A percentile compares a stretch with the other conserved stretches of the same genome.
These are phyloP conservation scores for Morone saxatilis DNA, from an alignment of 2,113 vertebrate genomes.

Conservation along the genomic window DNA sequence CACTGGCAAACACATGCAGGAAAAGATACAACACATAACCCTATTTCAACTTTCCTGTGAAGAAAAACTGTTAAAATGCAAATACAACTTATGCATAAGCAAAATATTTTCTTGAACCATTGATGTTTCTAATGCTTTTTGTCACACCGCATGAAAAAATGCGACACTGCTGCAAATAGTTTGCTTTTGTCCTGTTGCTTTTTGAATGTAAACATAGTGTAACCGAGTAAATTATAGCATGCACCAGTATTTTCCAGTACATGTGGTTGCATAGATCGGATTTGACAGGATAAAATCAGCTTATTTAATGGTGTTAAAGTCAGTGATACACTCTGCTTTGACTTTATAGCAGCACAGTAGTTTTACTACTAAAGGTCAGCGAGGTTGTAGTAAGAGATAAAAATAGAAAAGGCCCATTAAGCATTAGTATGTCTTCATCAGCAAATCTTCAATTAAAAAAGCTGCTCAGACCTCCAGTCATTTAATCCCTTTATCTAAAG, in stretches of 20 bases:
- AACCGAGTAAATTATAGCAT: background rate
- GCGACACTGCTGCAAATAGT: background rate
- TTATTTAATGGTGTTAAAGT: conserved; percentile 31
- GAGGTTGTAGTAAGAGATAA: conserved; percentile 55
- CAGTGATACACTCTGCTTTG: conserved; percentile 26
- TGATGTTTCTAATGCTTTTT: background rate
- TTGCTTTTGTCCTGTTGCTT: background rate
- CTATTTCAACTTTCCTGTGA: background rate
- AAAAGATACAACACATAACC: background rate
- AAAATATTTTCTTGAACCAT: background rate
- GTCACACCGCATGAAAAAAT: conserved; percentile 5
- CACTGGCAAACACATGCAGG: background rate
- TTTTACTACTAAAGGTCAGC: conserved; percentile 64
- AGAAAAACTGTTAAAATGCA: background rate
- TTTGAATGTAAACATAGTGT: background rate
- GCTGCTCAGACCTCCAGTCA: conserved; percentile 66
- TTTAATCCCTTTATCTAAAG: conserved; percentile 81
- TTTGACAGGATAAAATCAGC: conserved; percentile 22
- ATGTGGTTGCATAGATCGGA: conserved; percentile 19
- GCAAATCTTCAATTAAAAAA: conserved; percentile 83
- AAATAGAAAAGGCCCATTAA: conserved; percentile 77
- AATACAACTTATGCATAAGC: background rate
- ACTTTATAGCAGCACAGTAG: conserved; percentile 7
- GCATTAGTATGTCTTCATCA: conserved; percentile 78
- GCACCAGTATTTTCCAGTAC: background rate